Base-by-base conservation (phyloP, 37 sponge, comb jelly and placozoan species). In the Sycon ciliatum region DNA sequence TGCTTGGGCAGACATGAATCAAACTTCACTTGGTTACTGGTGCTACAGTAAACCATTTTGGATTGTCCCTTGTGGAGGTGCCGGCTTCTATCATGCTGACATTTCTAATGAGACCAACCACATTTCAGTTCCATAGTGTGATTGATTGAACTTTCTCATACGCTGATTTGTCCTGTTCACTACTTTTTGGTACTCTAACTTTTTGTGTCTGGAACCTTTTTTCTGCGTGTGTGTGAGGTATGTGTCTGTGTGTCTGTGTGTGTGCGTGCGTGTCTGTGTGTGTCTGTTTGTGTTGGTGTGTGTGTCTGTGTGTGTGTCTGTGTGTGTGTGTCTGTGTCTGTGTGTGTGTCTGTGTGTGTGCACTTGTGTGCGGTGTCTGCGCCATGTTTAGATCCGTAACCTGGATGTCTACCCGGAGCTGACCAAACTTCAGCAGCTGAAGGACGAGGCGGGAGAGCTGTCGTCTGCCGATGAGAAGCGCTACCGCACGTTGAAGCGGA, bases 391-490 rank as follows among this genome's bases (percentile, higher is more conserved):
- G 31, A 1, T 16, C 42, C 4, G 20, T 34, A 62, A 3, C 32
- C 3, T 37, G 23, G n/a, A 18, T 49, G 79, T 87, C 13, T 82
- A 86, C 40, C 80, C 87, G 28, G 95, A 94, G 78, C 82, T 94
- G 23, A 82, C 72, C 56, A 95, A 95, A 77, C 83, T 95, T 39
- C 88, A 87, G 62, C 83, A 87, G 60, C 75, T 95, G 54, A 95
- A 90, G 72, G 91, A 87, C 29, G 86, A 90, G 35, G 78, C 76
- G 29, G 96, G 96, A 18, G 96, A 95, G 74, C 71, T 95, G 72
- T 88, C 89, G 18, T 79, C 82, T 34, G 65, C 84, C 29, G 96
- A 95, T 57, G 96, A 95, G 84, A 90, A 89, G 83, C 73, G 88
- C 24, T 87, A 85, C 78, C 38, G 81, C 7, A 69, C 71, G 0